Base-by-base conservation (phyloP, 1,140 invertebrate genomes). In the Drosophila dunni region DNA sequence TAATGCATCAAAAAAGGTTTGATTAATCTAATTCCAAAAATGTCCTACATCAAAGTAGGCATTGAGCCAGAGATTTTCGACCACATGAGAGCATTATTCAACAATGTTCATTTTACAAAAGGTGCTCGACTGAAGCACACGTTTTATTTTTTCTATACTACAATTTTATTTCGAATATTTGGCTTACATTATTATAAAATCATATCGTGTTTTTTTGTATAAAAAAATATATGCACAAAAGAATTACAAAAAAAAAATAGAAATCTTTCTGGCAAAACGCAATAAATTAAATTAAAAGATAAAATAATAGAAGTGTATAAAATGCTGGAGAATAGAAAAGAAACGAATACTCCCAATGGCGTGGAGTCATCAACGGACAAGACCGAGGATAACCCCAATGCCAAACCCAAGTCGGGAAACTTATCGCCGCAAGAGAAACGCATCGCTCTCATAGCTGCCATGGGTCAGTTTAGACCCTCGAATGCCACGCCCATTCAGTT, bases 401-500 rank as follows among this genome's bases (percentile, higher is more conserved):
- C 9, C 3, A 3, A 13, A 42, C 17, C 17, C 3, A 46, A 20
- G 4, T 46, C 45, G 45, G 7, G 9, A 1, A 7, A 15, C 17
- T 20, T 46, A 10, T 24, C 34, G 34, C 36, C 64, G n/a, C 36
- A 42, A 0, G 78, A 81, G 24, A 86, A 84, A 17, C 61, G 78
- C 1, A 13, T 64, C 0, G 65, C 45, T 0, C 68, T 89, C 0
- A 84, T 89, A 1, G 45, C 51, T 8, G 67, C 75, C 0, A 56
- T 89, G 13, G 51, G 74, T 5, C 67, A 64, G 1, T 89, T 89
- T 2, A 45, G 71, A 24, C 84, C 84, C 0, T 45, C 42, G 0
- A 72, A 72, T 11, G 84, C 84, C 29, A 89, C 15, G 56, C 78
- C 85, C 13, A 54, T 73, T 6, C 84, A 89, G 60, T 89, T 90